A percentile compares a stretch with the other conserved stretches of the same genome.
These are phyloP conservation scores for Tipula helvola DNA, from an alignment of 2,888 invertebrate genomes.

Conservation along the genomic window DNA sequence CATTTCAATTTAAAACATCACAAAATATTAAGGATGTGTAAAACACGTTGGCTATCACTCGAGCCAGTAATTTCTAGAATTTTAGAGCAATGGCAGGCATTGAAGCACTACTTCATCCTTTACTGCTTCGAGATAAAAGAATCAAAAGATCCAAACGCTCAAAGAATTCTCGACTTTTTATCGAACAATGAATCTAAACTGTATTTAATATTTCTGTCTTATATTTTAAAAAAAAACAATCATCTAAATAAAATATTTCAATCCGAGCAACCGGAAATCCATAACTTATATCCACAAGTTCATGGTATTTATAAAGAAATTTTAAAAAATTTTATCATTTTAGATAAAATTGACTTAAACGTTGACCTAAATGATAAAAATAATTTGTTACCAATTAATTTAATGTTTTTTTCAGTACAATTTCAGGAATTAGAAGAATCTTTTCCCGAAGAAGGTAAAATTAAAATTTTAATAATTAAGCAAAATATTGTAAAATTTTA, in stretches of 20 bases:
- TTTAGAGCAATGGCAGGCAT: neutral
- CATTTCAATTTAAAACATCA: neutral
- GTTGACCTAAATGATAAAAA: neutral
- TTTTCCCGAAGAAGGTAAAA: no score
- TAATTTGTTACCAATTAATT: no score
- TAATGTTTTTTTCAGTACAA: no score
- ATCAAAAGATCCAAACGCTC: neutral
- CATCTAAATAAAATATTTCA: neutral
- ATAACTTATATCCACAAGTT: neutral
- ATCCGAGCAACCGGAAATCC: neutral
- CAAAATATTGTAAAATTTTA: no score
- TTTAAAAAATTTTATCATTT: neutral
- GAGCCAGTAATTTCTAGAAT: neutral
- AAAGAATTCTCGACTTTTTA: neutral
- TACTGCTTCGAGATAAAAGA: neutral
- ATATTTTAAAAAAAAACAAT: no score
- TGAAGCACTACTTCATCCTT: neutral
- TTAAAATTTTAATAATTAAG: no score
- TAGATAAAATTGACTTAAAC: neutral
- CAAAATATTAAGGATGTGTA: neutral
- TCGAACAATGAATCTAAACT: neutral
- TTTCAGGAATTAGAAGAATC: no score
- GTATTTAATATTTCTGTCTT: no score
- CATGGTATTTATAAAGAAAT: neutral
- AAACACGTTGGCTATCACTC: neutral